Conservation (phyloP, 2,888 invertebrate species). For the Drosophila pseudotakahashii region DNA sequence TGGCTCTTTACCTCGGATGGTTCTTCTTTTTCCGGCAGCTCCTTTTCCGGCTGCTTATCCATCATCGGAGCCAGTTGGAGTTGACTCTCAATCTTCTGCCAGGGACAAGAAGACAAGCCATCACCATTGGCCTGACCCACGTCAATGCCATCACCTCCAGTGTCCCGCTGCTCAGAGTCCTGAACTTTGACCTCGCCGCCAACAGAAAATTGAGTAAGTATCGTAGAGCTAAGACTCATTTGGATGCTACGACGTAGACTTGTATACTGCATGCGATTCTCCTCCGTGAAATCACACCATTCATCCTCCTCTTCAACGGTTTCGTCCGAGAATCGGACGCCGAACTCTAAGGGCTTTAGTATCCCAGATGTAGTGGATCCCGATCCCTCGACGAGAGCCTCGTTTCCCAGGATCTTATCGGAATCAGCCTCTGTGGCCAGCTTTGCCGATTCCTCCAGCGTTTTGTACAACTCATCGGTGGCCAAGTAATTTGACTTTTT, state of each 20-base stretch:
- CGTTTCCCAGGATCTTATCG: neutral
- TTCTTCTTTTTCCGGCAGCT: neutral
- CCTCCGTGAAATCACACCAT: constrained; percentile 62
- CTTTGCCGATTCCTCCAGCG: constrained; percentile 57
- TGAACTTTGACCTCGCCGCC: constrained; percentile 19
- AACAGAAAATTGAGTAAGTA: neutral
- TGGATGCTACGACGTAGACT: constrained; percentile 30
- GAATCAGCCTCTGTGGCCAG: constrained; percentile 6
- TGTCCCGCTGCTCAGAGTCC: constrained; percentile 38
- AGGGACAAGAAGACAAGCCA: constrained; percentile 47
- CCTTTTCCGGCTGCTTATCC: neutral
- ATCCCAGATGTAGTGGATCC: neutral
- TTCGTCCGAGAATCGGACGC: constrained; percentile 39
- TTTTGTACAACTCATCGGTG: constrained; percentile 65
- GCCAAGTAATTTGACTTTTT: constrained; percentile 56
- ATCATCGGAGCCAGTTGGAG: neutral
- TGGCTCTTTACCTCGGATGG: neutral
- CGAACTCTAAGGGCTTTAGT: constrained; percentile 34
- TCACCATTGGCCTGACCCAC: constrained; percentile 39
- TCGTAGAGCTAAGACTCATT: constrained; percentile 13
- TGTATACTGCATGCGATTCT: constrained; percentile 49
- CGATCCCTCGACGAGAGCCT: neutral
- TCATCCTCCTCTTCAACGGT: constrained; percentile 51
- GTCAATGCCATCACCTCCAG: constrained; percentile 60
- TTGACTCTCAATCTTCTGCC: constrained; percentile 39